Base-by-base conservation (phyloP, 2,797 vertebrate genomes). In the Semaprochilodus insignis region DNA sequence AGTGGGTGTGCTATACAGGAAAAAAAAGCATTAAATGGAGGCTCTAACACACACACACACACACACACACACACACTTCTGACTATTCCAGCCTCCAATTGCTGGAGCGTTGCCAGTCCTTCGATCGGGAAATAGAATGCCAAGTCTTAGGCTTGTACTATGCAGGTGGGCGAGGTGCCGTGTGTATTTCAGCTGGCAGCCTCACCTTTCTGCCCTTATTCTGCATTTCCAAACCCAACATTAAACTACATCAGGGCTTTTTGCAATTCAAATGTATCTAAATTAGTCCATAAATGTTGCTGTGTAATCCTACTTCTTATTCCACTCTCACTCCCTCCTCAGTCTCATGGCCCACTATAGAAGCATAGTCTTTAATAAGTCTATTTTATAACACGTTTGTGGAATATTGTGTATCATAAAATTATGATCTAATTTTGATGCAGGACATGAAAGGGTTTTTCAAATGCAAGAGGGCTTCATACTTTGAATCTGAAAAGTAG, bases 91-190 rank as follows among this genome's bases (percentile, higher is more conserved):
- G 25, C 67, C n/a, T 23, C 54, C 6, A 31, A 52, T 25, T 54
- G 75, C 51, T 81, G 80, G 80, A 81, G 40, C 13, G 27, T 7
- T 8, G 54, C 78, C 75, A 85, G 17, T 55, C 66, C 34, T 60
- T 84, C 78, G 19, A 51, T 81, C 74, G 66, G 36, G 60, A 4
- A 72, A 52, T 81, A 8, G 19, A 48, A 17, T 34, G 14, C 25
- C 40, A 79, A 51, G 76, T 74, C 60, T 75, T 74, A n/a, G 4
- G 31, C 57, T 40, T 21, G 54, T 59, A 19, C 6, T 34, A 25
- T 34, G 51, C 81, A 60, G 55, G 48, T 73, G 71, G 25, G 71
- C 27, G 71, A 73, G 31, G 23, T 19, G 51, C 51, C 4, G 10
- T 27, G 15, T 73, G 52, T 27, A 51, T 13, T 55, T 21, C 51